These are phyloP conservation scores for Drosophila lacertosa DNA, from an alignment of 1,140 invertebrate species.

Conservation along the genomic window DNA sequence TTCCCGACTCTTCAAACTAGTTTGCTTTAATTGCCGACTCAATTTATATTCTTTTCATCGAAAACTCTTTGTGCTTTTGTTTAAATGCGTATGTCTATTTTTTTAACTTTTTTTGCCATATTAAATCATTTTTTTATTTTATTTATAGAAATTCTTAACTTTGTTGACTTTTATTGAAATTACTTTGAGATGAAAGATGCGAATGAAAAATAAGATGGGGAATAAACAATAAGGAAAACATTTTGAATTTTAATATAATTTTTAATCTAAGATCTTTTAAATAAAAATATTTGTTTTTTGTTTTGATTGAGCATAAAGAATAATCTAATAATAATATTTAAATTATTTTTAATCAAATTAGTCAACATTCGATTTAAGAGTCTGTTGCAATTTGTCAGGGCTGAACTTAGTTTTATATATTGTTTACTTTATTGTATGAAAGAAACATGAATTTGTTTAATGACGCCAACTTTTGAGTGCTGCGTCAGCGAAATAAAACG, in stretches of 20 bases:
- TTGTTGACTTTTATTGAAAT: too few species aligned
- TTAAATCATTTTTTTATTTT: too few species aligned
- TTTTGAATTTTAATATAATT: too few species aligned
- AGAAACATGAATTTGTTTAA: neutral
- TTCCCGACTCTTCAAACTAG: constrained; percentile 27
- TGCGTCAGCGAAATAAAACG: constrained; percentile 29
- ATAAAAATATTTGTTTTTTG: too few species aligned
- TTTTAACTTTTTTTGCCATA: constrained; percentile 31
- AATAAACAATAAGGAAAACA: too few species aligned
- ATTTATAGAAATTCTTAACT: too few species aligned
- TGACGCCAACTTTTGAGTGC: constrained; percentile 22
- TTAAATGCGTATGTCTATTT: neutral
- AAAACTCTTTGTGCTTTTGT: constrained; percentile 5
- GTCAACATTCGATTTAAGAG: too few species aligned
- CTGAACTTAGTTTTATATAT: neutral
- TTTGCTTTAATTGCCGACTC: constrained; percentile 61
- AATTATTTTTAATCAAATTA: too few species aligned
- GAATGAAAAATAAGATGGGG: neutral
- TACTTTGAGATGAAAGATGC: neutral
- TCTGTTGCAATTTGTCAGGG: too few species aligned
- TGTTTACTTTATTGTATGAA: neutral
- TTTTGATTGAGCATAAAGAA: too few species aligned
- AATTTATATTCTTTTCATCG: constrained; percentile 59
- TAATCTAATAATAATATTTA: too few species aligned
- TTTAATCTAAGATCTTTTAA: too few species aligned